Evolutionary conservation across 2,113 vertebrate species (phyloP).

Genomic region (Scopus umbretta): DNA sequence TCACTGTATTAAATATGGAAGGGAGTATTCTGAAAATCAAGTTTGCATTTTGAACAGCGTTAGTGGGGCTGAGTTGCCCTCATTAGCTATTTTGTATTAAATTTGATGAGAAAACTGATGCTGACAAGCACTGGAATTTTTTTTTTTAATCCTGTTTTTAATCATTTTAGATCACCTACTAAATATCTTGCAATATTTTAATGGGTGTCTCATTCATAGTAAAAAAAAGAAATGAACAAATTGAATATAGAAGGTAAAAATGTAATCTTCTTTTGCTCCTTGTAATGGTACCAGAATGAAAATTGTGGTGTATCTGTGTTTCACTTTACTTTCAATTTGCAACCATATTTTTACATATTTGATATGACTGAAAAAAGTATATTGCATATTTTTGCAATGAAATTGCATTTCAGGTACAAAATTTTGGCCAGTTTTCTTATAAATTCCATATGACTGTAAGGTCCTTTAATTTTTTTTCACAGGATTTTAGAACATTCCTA

Average conservation of each 20-base stretch:
- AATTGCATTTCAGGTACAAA: conserved; percentile 5
- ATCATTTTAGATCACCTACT: conserved; percentile 3
- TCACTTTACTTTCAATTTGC: not conserved
- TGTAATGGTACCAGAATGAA: not conserved
- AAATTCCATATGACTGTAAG: not conserved
- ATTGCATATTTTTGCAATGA: not conserved
- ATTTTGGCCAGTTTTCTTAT: not conserved
- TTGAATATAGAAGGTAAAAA: not conserved
- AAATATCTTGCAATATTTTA: conserved; percentile 21
- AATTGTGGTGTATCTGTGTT: not conserved
- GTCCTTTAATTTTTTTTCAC: not conserved
- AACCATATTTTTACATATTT: not conserved
- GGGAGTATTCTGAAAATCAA: conserved; percentile 6
- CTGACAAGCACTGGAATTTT: not conserved
- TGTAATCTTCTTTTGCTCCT: not conserved
- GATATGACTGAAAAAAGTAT: not conserved
- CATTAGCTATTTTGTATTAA: conserved; percentile 20
- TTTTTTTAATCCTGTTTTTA: not conserved
- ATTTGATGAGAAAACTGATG: not conserved
- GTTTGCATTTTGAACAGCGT: not conserved
- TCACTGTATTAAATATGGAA: conserved; percentile 12
- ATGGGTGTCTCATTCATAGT: not conserved
- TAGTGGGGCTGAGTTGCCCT: not conserved
- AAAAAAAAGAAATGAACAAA: not conserved
- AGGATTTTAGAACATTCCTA: not conserved